These are phyloP conservation scores for Adelosebastes latens DNA, from an alignment of 2,797 vertebrate genomes.

Conservation along the genomic window DNA sequence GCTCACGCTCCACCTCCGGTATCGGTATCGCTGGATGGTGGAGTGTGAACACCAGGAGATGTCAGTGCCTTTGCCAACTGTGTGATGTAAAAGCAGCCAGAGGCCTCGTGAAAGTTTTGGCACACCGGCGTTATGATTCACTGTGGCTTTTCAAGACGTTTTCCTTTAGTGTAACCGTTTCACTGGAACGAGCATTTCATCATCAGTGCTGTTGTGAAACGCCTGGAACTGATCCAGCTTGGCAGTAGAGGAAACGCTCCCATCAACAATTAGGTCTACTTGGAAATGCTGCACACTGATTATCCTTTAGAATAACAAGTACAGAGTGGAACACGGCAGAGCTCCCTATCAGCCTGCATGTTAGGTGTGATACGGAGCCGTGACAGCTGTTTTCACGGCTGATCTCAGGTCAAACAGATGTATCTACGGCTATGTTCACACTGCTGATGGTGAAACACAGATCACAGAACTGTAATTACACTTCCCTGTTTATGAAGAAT, in stretches of 20 bases:
- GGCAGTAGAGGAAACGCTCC: neutral
- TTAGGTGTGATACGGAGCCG: neutral
- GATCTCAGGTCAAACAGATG: neutral
- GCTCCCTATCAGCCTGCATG: neutral
- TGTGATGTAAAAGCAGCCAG: constrained; percentile 12
- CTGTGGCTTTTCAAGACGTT: neutral
- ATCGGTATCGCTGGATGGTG: neutral
- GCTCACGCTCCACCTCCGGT: no score
- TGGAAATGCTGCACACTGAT: neutral
- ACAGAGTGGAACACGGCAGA: neutral
- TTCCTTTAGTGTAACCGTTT: constrained; percentile 4
- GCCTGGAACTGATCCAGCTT: constrained; percentile 4
- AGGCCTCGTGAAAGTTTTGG: neutral
- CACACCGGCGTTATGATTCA: constrained; percentile 14
- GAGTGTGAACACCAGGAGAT: neutral
- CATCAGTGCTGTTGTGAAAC: constrained; percentile 31
- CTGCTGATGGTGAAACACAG: neutral
- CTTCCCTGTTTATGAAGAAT: neutral
- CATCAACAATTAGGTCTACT: neutral
- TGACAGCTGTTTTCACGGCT: neutral
- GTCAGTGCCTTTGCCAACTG: neutral
- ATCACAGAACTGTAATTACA: neutral
- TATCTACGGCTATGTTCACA: neutral
- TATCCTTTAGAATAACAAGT: neutral
- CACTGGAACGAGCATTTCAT: constrained; percentile 38